Base-by-base conservation (phyloP, 1,140 invertebrate genomes). In the Pseudomyrmex flavicornis region DNA sequence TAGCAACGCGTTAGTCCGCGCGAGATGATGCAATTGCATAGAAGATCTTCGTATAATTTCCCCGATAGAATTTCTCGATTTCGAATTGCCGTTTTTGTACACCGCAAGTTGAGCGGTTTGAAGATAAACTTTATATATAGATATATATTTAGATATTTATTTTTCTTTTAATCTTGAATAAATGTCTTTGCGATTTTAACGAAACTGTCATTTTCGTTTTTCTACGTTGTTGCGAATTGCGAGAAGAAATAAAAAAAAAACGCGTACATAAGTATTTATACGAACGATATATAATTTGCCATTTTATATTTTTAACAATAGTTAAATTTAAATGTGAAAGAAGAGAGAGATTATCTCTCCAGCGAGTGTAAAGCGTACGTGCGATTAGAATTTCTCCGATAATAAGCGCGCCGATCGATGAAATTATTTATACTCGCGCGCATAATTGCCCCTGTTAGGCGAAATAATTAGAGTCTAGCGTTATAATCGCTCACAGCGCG, bases 401-500 rank as follows among this genome's bases (percentile, higher is more conserved):
- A 65, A 52, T 26, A 54, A n/a, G 56, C 65, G 10, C 20, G n/a
- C 10, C 54, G 65, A 79, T 79, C 76, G n/a, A 79, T 79, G 17
- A 1, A 70, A 79, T 59, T 79, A 79, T 70, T 70, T 70, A 59
- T 79, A 79, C 46, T 44, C 15, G 5, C 8, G 5, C 8, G 15
- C 44, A 48, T 76, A 74, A 48, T 75, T 70, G n/a, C 12, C 50
- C 12, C 58, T 77, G 46, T 77, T 88, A 56, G 83, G 75, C 66
- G 58, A 83, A 65, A 75, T 82, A 62, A 86, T 58, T 20, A 58
- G 20, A 54, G 2, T 58, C 63, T 22, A 26, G 13, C 13, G 80
- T 46, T 50, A 82, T 79, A 61, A 74, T 63, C 50, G 17, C 46
- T 17, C 59, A 82, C 26, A 73, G 72, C 22, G 62, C 20, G 73